Conservation (phyloP, 2,888 invertebrate species). For the Augochlorella aurata region DNA sequence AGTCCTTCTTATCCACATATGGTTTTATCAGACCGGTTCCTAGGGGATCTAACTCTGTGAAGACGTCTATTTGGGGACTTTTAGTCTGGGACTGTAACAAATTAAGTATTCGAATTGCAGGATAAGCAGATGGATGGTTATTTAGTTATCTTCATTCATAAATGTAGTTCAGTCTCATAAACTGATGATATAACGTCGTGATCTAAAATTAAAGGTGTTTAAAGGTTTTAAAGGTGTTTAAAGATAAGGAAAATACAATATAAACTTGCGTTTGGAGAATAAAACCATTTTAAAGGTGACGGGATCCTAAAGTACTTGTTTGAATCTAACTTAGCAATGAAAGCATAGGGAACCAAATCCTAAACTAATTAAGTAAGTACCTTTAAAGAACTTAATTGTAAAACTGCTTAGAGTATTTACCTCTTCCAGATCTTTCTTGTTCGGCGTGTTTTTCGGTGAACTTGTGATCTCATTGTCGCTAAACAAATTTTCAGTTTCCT, state of each 20-base stretch:
- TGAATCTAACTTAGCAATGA: constrained; percentile 1
- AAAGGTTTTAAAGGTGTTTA: not conserved
- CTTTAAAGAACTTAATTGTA: not conserved
- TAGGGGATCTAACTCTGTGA: constrained; percentile 96
- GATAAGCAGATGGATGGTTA: constrained; percentile 15
- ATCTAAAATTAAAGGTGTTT: not conserved
- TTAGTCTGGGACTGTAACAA: constrained; percentile 68
- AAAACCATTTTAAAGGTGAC: not conserved
- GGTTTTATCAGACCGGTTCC: constrained; percentile 96
- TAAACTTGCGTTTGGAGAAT: not conserved
- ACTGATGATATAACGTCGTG: constrained; percentile 1
- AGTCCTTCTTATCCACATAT: constrained; percentile 97
- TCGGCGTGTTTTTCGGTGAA: constrained; percentile 69
- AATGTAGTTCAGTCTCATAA: constrained; percentile 10
- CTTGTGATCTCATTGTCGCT: constrained; percentile 79
- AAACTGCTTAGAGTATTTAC: constrained; percentile 61
- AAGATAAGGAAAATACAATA: not conserved
- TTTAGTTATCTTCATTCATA: constrained; percentile 8
- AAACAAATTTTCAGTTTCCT: constrained; percentile 82
- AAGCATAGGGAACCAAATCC: constrained; percentile 10
- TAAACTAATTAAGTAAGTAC: not conserved
- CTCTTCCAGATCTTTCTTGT: constrained; percentile 75
- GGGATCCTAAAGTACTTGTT: constrained; percentile 7
- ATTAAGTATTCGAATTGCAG: constrained; percentile 7
- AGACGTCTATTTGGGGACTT: constrained; percentile 87